Percentiles rank a stretch among this genome's conserved stretches.
Evolutionary conservation across 2,888 invertebrate species (phyloP).

Genomic region (Blastobasis adustella): DNA sequence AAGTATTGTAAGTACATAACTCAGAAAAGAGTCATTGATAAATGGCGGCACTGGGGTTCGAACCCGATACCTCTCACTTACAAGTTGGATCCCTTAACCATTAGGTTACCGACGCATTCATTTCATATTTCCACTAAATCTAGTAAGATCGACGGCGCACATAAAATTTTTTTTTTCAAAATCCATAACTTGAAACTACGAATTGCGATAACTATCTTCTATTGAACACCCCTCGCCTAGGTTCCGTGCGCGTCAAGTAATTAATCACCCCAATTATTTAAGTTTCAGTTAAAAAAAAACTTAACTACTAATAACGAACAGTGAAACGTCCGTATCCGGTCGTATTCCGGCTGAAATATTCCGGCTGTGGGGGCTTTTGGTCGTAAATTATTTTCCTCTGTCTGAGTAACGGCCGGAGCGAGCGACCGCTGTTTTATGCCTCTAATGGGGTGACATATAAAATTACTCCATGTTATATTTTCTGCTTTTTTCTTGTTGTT

Average conservation of each 20-base stretch:
- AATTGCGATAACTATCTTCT: not conserved
- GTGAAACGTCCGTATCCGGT: slow-evolving; percentile 4
- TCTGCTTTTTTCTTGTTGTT: no score
- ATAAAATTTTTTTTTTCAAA: not conserved
- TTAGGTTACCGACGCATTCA: no score
- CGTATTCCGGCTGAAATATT: slow-evolving; percentile 28
- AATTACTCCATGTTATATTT: slow-evolving; percentile 4
- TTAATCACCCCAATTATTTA: slow-evolving; percentile 28
- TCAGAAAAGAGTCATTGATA: no score
- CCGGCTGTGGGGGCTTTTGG: slow-evolving; percentile 48
- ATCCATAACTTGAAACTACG: not conserved
- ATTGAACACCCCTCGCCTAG: not conserved
- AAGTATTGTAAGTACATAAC: no score
- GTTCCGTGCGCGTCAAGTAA: not conserved
- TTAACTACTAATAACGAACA: slow-evolving; percentile 38
- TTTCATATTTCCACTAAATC: no score
- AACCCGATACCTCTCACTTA: no score
- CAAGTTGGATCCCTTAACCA: no score
- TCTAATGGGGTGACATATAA: slow-evolving; percentile 45
- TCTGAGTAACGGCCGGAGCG: slow-evolving; percentile 46
- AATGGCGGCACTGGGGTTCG: no score
- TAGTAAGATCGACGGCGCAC: not conserved
- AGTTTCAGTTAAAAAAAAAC: slow-evolving; percentile 37
- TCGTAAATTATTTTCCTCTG: slow-evolving; percentile 60
- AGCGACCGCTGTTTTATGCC: slow-evolving; percentile 52